These are phyloP conservation scores for Apaloderma vittatum DNA, from an alignment of 2,113 vertebrate species.

Conservation along the genomic window DNA sequence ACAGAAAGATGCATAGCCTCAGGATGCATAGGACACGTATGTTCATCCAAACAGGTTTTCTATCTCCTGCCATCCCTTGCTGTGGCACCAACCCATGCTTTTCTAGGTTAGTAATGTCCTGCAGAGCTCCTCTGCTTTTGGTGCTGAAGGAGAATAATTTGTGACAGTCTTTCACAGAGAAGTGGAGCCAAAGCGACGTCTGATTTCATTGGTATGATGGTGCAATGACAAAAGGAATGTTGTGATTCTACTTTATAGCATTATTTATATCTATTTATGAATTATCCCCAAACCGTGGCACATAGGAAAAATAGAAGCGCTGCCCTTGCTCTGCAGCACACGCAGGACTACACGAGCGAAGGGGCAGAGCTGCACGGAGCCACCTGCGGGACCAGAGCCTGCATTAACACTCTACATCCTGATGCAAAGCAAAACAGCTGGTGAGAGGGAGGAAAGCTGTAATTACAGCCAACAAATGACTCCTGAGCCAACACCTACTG, in stretches of 20 bases:
- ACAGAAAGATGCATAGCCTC: background rate
- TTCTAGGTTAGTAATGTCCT: background rate
- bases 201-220: accelerated
- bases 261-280: background rate
- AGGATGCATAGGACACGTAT: background rate
- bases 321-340: background rate
- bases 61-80: background rate
- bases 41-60: background rate
- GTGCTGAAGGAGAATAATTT: background rate
- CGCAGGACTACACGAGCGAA: accelerated
- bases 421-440: background rate
- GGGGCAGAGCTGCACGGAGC: background rate
- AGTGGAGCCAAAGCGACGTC: background rate
- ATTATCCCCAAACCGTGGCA: background rate
- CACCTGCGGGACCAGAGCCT: background rate
- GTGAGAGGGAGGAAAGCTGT: background rate
- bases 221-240: background rate
- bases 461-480: background rate
- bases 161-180: background rate
- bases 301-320: background rate
- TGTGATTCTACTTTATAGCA: background rate
- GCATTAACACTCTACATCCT: background rate
- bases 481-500: background rate
- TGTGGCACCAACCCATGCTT: background rate
- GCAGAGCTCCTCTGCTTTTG: background rate